Evolutionary conservation across 2,797 vertebrate genomes (phyloP), one percentile per base, ranked within the genome.

Genomic region (Takifugu rubripes): DNA sequence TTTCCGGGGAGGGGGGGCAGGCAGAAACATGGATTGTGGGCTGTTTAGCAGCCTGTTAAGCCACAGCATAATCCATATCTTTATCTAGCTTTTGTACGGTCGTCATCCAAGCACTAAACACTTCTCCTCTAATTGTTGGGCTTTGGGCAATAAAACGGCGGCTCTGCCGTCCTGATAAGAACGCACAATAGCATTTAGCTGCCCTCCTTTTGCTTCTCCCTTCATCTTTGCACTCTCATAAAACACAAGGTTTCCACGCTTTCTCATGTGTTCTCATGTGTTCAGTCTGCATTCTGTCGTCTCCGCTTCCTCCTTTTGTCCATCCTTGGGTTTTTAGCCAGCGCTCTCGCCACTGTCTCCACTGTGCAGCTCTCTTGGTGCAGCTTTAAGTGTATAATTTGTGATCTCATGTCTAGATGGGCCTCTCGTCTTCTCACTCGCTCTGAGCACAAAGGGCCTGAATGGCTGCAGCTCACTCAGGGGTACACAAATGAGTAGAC

Each of bases 381-480:
- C 70, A 71, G 81, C 77, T 72, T 87, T 88, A 91, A 91, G 90
- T 90, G 85, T 84, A 86, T 91, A 90, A 92, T 91, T 87, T 88
- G 87, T 86, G 88, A 90, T 90, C 86, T 90, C 78, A 70, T 88
- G 87, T 90, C 81, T 88, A 78, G 85, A 90, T 87, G 84, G 77
- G 77, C 83, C 88, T 87, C 82, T 85, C 64, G 70, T 81, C 84
- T 84, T 74, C 84, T 69, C 74, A 25, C 70, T 70, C 71, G 49
- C 68, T 70, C 66, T 0, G 65, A 24, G 50, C 84, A 92, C 88
- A 92, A 92, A 88, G 83, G 81, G 81, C 77, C 72, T 87, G 87
- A 89, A 91, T 90, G 77, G 88, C 69, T 72, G 57, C 44, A 43
- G 78, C 77, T 79, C 77, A 70, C 81, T 80, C 75, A 56, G 68